phyloP scores from a whole-genome alignment of 2,888 invertebrate genomes.

The Drosophila lacicola region DNA sequence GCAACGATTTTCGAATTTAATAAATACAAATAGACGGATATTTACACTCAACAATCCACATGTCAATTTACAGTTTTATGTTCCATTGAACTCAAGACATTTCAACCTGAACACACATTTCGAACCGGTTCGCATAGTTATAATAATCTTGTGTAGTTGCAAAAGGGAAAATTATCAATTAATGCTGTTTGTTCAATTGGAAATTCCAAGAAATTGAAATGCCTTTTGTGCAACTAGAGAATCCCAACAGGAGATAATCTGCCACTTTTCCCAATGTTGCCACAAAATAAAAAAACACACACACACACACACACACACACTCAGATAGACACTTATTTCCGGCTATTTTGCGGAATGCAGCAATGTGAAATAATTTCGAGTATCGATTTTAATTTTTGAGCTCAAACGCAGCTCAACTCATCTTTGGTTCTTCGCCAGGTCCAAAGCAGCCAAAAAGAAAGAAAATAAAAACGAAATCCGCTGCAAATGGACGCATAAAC shows the following conservation, averaged over 20 bases:
- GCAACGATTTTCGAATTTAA: too few relatives aligned
- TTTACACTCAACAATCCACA: too few relatives aligned
- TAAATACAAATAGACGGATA: too few relatives aligned
- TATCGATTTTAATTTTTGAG: slow-evolving; percentile 54
- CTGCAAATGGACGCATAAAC: slow-evolving; percentile 45
- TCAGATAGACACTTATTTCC: slow-evolving; percentile 26
- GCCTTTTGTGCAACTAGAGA: slow-evolving; percentile 16
- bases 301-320: not conserved
- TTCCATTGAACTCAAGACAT: too few relatives aligned
- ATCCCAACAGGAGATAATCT: slow-evolving; percentile 5
- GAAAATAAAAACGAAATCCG: slow-evolving; percentile 22
- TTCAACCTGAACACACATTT: not conserved
- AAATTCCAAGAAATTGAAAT: slow-evolving; percentile 30
- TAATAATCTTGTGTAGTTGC: slow-evolving; percentile 1
- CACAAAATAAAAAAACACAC: not conserved
- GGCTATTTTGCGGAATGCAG: slow-evolving; percentile 32
- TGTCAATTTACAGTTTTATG: too few relatives aligned
- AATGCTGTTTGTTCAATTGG: slow-evolving; percentile 24
- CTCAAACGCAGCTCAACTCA: slow-evolving; percentile 41
- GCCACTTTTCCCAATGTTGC: slow-evolving; percentile 16
- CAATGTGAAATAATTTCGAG: slow-evolving; percentile 56
- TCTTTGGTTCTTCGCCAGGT: slow-evolving; percentile 2
- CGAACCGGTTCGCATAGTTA: not conserved
- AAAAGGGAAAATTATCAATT: slow-evolving; percentile 21
- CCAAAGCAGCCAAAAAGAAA: not conserved